Base-by-base conservation (phyloP, 2,888 invertebrate species). In the Physocephala rufipes region DNA sequence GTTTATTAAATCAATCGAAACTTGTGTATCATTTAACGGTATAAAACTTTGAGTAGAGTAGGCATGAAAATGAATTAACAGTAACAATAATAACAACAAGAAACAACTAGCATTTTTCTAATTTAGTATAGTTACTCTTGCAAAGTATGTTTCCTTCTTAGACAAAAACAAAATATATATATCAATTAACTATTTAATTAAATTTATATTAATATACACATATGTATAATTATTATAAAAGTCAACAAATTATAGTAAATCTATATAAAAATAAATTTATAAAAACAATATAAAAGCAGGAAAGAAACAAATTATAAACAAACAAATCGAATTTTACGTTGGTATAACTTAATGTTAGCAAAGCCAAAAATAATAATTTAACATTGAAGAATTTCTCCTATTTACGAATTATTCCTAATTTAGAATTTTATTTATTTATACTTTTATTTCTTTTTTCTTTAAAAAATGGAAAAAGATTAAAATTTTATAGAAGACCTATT, bases 121-220 rank as follows among this genome's bases (percentile, higher is more conserved):
- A 69, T 75, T 75, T 71, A 74, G 74, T 24, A 47, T 78, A 78
- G 73, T 72, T 71, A 74, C 51, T 76, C n/a, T 73, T 71, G 72
- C 73, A 28, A 62, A 66, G 62, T 68, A 58, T 70, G 63, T 70
- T 64, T 70, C 64, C 64, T 64, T 70, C 43, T 43, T 64, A 70
- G 16, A 43, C 30, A 62, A 62, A n/a, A 64, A 26, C 28, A n/a
- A n/a, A n/a, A n/a, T n/a, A n/a, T n/a, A 7, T 43, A 26, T 47
- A 13, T 16, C 21, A 30, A 36, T 62, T 49, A 21, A 64, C 5
- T 19, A 49, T n/a, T 51, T 69, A 75, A 76, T 71, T 74, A 47
- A 64, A 12, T 24, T 24, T 45, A 21, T 36, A 36, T 4, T 63
- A 49, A n/a, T n/a, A n/a, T n/a, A n/a, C n/a, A n/a, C n/a, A n/a